Conservation (phyloP, 2,888 invertebrate species). For the Eristalinus aeneus region DNA sequence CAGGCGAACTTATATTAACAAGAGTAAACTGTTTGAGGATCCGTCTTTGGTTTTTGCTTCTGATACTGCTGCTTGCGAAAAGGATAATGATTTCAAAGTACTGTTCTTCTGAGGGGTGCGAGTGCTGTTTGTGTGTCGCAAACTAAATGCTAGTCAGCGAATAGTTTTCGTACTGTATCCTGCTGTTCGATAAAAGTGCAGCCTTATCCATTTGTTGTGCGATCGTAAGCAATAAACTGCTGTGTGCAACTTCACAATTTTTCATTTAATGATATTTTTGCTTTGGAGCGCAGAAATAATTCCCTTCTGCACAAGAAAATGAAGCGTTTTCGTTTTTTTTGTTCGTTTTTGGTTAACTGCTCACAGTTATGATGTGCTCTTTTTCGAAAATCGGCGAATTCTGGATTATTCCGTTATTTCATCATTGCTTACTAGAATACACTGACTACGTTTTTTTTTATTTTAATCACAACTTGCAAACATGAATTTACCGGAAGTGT, state of each 20-base stretch:
- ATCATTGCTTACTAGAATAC: constrained; percentile 21
- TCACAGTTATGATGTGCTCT: neutral
- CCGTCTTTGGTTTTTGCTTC: constrained; percentile 31
- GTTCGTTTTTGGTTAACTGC: constrained; percentile 11
- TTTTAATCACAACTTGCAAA: neutral
- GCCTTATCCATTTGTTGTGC: constrained; percentile 70
- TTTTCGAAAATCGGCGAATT: neutral
- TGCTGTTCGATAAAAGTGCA: constrained; percentile 61
- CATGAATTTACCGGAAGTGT: neutral
- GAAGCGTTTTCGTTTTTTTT: constrained; percentile 4
- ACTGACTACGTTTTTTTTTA: constrained; percentile 30
- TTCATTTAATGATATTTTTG: constrained; percentile 57
- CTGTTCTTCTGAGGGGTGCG: neutral
- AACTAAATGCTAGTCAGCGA: constrained; percentile 64
- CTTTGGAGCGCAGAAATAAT: neutral
- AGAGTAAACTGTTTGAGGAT: neutral
- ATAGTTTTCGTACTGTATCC: constrained; percentile 69
- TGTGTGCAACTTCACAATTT: constrained; percentile 50
- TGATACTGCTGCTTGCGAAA: neutral
- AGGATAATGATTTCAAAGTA: no score
- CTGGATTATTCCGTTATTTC: constrained; percentile 50
- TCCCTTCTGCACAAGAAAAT: constrained; percentile 15
- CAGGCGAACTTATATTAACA: neutral
- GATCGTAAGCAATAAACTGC: constrained; percentile 67
- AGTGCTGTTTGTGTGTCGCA: neutral